Percentiles rank a stretch among this genome's conserved stretches.
phyloP scores from a whole-genome alignment of 2,888 invertebrate species.

The Charanyca ferruginea region DNA sequence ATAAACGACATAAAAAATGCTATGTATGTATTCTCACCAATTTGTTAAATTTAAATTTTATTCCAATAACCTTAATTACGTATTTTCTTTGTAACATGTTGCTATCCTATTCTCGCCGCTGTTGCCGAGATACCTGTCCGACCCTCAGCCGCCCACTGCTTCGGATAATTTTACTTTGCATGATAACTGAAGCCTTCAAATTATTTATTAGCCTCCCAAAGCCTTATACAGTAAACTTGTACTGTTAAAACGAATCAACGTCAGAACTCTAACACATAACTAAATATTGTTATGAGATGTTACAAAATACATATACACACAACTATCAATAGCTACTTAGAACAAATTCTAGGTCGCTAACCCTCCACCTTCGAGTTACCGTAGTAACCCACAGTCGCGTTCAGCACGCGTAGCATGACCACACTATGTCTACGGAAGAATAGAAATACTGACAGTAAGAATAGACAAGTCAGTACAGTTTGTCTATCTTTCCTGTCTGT shows the following conservation, averaged over 20 bases:
- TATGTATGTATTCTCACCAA: too few species aligned
- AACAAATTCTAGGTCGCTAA: background rate
- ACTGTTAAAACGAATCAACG: too few species aligned
- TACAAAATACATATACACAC: background rate
- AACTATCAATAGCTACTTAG: background rate
- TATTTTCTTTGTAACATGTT: background rate
- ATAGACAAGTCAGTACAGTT: too few species aligned
- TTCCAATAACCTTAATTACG: background rate
- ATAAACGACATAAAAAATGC: too few species aligned
- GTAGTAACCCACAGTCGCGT: background rate
- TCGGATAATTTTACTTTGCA: background rate
- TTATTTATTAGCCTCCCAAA: background rate
- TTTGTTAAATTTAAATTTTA: background rate
- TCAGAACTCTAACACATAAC: too few species aligned
- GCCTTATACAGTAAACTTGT: background rate
- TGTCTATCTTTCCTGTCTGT: too few species aligned
- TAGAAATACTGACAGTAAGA: too few species aligned
- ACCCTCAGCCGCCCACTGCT: slow-evolving; percentile 15
- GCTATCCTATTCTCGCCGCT: slow-evolving; percentile 2
- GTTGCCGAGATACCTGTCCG: background rate
- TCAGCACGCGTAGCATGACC: too few species aligned
- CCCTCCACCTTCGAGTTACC: background rate
- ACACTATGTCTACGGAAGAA: too few species aligned
- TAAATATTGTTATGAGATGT: background rate
- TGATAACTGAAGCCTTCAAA: slow-evolving; percentile 38